Base-by-base conservation (phyloP, 2,797 vertebrate genomes). In the Gymnocypris eckloni region DNA sequence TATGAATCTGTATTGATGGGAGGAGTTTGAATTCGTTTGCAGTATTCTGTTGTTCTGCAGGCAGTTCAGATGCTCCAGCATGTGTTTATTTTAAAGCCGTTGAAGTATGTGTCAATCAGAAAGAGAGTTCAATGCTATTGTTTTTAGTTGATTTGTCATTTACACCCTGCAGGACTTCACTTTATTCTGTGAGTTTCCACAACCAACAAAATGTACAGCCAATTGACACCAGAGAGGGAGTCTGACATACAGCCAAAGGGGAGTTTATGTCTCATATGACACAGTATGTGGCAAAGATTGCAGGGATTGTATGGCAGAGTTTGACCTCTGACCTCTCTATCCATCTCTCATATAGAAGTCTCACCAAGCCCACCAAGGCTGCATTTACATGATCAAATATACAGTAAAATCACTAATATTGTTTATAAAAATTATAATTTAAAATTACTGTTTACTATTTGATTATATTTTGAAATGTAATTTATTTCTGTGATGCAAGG, bases 131-230 rank as follows among this genome's bases (percentile, higher is more conserved):
- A 48, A 11, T 61, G 56, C n/a, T 79, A 61, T 75, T 16, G 69
- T 59, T 77, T 67, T 41, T 41, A 84, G 43, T 41, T 77, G 82
- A 28, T 41, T 28, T 48, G 72, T 67, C 72, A 84, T 77, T 84
- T 67, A 77, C 82, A 84, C 33, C 59, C 33, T 18, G n/a, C 59
- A 67, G 72, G 72, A 9, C 50, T 77, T 43, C 45, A 52, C 13
- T 67, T 52, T 77, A 41, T 41, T 64, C 82, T 67, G 59, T 52
- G 82, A 41, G 33, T 37, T 77, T 83, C 48, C 41, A 67, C 66
- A 45, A 67, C 45, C 48, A 54, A 18, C 45, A 54, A 18, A n/a
- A 77, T 84, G 67, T 54, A 77, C 72, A 48, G 15, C 33, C 48
- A 18, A 22, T 28, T 37, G 25, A 41, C 82, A 77, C 45, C 75